Base-by-base conservation (phyloP, 2,888 invertebrate species). In the Lottia scabra region DNA sequence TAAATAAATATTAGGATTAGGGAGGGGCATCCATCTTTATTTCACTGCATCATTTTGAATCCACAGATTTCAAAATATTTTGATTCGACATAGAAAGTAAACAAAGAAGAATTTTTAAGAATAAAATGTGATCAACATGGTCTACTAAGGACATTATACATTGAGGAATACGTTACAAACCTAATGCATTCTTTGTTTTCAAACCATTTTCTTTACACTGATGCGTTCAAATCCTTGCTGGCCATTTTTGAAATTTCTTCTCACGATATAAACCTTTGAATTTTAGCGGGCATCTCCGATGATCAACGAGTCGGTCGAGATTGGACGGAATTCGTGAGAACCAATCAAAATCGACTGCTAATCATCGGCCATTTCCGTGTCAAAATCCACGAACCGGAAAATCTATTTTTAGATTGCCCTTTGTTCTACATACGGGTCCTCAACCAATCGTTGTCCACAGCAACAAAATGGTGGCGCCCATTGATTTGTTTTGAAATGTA, bases 401-500 rank as follows among this genome's bases (percentile, higher is more conserved):
- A 15, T 56, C 56, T 23, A 23, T 56, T 56, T 13, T 23, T 23
- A 23, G 23, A 56, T 19, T 23, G 23, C 19, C 56, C 56, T 56
- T 56, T 56, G 56, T 56, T 56, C 23, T 23, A 23, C 56, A 56
- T 56, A 19, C 56, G 56, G 56, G 56, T 56, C 19, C 23, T 38
- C 38, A 23, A 23, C 23, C 13, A 63, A 23, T 56, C 46, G 75
- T 72, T 75, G 72, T 72, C 72, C 75, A 66, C 74, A 72, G 75
- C 71, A 75, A 77, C 77, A 68, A 75, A 72, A 77, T 77, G 75
- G 77, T 73, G 43, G 68, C 56, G 56, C 23, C 56, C 56, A 56
- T 56, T 56, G 23, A 56, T 56, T 56, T 56, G 56, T 56, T 56
- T 19, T 56, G 56, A 56, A 23, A 56, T 56, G 56, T 56, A 10